Evolutionary conservation across 2,113 vertebrate species (phyloP), one percentile per base, ranked within the genome.

Genomic region (Perca flavescens): DNA sequence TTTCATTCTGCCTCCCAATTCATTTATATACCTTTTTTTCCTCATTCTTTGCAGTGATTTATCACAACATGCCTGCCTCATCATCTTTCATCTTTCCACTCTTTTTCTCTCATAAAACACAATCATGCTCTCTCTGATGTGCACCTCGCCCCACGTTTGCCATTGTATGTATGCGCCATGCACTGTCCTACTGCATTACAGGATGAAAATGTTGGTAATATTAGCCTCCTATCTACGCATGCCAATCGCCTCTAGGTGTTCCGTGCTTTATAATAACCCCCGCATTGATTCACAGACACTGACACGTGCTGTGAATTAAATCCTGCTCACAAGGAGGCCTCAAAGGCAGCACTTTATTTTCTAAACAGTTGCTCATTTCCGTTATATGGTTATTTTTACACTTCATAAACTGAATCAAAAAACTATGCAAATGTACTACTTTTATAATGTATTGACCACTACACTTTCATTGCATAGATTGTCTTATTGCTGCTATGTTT

Each of bases 261-360:
- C 67, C 58, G 58, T 50, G 79, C 63, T 83, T 72, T 72, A 70
- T 85, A 88, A 87, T 85, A 88, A 84, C 79, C 68, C 19, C 34
- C 0, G 11, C 73, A 87, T 66, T 64, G 81, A 90, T 91, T 83
- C 74, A 82, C 52, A 64, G 64, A 67, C 31, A 16, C 25, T 4
- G 0, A 74, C 46, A 62, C 31, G 43, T 87, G 84, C 77, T 58
- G 66, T 73, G 75, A 83, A 89, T 90, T 57, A 77, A 80, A 85
- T 40, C 28, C 21, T 52, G 57, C 78, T 81, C 10, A 21, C 25
- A 4, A 78, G 36, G 58, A 85, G 19, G 71, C 64, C 36, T 60
- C 53, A 80, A 70, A 85, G 49, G 28, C 72, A 80, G 56, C 17
- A 34, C 1, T 47, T 57, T 6, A 17, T 0, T 0, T 16, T 36